Evolutionary conservation across 2,888 invertebrate genomes (phyloP).

Genomic region (Drosophila merina): DNA sequence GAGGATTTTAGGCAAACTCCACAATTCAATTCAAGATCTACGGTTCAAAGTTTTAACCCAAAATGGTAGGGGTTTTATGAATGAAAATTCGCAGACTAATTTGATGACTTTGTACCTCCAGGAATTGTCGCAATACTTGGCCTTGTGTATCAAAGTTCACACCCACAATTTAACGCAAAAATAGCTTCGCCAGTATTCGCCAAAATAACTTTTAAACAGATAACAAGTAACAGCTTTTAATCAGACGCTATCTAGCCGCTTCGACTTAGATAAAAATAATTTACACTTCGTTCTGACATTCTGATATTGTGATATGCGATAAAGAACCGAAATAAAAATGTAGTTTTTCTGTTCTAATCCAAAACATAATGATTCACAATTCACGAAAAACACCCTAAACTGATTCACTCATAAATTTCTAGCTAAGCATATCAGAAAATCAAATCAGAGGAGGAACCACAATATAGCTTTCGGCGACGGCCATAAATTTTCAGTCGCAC

Average conservation of each 20-base stretch:
- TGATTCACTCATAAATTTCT: slow-evolving; percentile 4
- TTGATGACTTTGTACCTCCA: neutral
- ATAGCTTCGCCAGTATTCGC: neutral
- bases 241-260: slow-evolving; percentile 3
- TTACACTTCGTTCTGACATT: neutral
- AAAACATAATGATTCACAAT: slow-evolving; percentile 19
- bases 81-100: slow-evolving; percentile 3
- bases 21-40: neutral
- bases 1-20: neutral
- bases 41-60: slow-evolving; percentile 1
- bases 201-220: neutral
- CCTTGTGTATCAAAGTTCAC: neutral
- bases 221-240: neutral
- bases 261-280: slow-evolving; percentile 5
- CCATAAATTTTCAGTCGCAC: slow-evolving; percentile 17
- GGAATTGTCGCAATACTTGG: neutral
- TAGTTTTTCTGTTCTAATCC: slow-evolving; percentile 5
- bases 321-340: neutral
- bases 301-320: neutral
- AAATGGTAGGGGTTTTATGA: slow-evolving; percentile 1
- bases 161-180: neutral
- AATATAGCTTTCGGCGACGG: slow-evolving; percentile 12
- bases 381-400: neutral
- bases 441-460: slow-evolving; percentile 26
- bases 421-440: slow-evolving; percentile 1